Conservation (phyloP, 2,113 vertebrate genomes). For the Chaetura pelagica region DNA sequence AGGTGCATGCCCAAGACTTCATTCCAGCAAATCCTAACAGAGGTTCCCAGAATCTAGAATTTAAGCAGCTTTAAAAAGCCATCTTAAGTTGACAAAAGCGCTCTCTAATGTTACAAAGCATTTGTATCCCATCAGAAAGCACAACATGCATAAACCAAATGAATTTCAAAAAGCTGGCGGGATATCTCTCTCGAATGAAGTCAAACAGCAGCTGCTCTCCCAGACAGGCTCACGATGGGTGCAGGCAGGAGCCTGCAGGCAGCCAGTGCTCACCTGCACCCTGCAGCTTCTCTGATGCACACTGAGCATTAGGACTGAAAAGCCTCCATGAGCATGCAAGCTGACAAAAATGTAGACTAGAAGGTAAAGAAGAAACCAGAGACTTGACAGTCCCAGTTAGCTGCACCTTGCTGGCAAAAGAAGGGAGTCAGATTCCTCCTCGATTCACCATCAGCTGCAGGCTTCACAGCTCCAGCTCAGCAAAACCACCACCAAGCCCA, state of each 20-base stretch:
- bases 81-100: neutral
- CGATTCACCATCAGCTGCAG: neutral
- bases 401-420: neutral
- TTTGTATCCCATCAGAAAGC: neutral
- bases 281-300: neutral
- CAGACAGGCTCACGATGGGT: rapidly evolving
- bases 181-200: neutral
- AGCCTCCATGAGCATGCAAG: neutral
- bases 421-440: neutral
- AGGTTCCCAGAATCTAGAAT: neutral
- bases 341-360: neutral
- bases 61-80: neutral
- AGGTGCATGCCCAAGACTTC: neutral
- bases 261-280: neutral
- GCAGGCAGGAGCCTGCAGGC: neutral
- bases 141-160: neutral
- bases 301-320: neutral
- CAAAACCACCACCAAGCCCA: neutral
- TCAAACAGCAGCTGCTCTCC: neutral
- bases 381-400: rapidly evolving
- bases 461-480: neutral
- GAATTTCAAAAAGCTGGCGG: neutral
- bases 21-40: neutral
- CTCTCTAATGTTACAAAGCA: neutral
- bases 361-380: neutral